Evolutionary conservation across 2,113 vertebrate genomes (phyloP).

Genomic region (Alces alces): DNA sequence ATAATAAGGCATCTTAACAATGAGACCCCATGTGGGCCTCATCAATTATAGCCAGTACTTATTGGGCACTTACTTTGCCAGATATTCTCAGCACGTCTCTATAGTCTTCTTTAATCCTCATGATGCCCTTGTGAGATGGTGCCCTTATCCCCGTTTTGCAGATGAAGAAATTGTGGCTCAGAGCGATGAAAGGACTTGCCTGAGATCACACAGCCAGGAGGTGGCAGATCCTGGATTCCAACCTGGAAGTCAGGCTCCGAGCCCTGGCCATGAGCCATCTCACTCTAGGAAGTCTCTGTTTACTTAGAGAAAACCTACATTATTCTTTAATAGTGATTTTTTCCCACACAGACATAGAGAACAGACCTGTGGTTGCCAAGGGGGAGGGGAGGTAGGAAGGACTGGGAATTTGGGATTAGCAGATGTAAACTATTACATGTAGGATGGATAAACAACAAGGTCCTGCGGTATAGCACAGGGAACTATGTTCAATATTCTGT

Average conservation of each 20-base stretch:
- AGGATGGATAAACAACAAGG: neutral
- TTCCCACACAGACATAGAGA: neutral
- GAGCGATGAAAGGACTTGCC: neutral
- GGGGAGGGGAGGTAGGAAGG: neutral
- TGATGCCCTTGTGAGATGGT: no score
- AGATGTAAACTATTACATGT: neutral
- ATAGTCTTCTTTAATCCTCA: neutral
- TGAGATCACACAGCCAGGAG: neutral
- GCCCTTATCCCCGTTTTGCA: neutral
- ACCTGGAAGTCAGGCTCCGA: neutral
- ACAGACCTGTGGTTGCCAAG: neutral
- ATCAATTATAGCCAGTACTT: neutral
- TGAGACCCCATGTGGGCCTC: neutral
- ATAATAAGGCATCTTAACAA: neutral
- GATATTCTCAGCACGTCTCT: neutral
- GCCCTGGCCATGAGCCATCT: neutral
- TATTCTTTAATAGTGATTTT: neutral
- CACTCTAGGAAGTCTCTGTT: neutral
- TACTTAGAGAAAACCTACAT: neutral
- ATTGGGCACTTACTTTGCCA: fast-evolving
- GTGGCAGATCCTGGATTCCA: neutral
- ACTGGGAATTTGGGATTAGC: neutral
- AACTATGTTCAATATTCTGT: neutral
- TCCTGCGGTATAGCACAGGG: neutral
- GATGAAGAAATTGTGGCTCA: neutral